Evolutionary conservation across 2,888 invertebrate species (phyloP), one percentile per base, ranked within the genome.

Genomic region (Andrena hattorfiana): DNA sequence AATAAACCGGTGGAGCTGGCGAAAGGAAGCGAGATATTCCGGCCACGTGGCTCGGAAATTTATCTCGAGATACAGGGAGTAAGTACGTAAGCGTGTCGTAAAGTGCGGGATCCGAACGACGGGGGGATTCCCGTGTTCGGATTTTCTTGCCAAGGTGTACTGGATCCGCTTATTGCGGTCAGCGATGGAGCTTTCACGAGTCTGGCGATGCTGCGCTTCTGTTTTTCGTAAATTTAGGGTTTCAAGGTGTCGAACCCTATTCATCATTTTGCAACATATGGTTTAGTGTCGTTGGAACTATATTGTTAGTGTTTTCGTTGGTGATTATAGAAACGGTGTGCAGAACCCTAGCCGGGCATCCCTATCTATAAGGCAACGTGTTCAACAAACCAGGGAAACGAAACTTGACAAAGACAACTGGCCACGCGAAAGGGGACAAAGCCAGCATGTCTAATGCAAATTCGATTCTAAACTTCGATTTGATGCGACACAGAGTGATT

Each of bases 391-490:
- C 16, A 13, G 60, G n/a, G 20, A 23, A 20, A 20, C 13, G 26
- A 10, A 51, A 69, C 28, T 16, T 16, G 48, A 59, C 42, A 72
- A 62, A 62, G 7, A 54, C 10, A 62, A 26, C 23, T n/a, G 42
- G 26, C 20, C 26, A 32, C 10, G 30, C 63, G 72, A 68, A 42
- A 74, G 35, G 68, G 49, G 48, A n/a, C 64, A 48, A 71, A 80
- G 48, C 42, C 71, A 62, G 16, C 91, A 90, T 90, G 92, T 92
- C 91, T 86, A 88, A 91, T 92, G 92, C 90, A 93, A 93, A 93
- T 93, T 88, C 89, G 88, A 92, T 92, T 93, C 89, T 85, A 84
- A 90, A 93, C 90, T 93, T 93, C 89, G 87, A 91, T 87, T 85
- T 81, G 85, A 78, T 71, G 71, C 71, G 72, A 71, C 62, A 32